Conservation (phyloP, 1,140 invertebrate genomes). For the Thaumatotibia leucotreta region DNA sequence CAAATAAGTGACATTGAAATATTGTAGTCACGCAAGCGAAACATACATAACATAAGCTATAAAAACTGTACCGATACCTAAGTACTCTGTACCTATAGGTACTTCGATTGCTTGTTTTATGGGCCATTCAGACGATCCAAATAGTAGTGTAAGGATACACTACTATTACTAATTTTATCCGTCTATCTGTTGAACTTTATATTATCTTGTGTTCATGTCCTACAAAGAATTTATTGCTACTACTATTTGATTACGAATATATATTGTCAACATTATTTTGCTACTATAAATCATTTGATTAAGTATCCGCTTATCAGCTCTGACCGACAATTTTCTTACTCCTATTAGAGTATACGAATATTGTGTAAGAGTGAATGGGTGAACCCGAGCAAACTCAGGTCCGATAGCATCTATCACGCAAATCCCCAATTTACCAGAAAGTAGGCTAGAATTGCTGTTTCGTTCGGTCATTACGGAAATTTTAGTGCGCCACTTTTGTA, state of each 20-base stretch:
- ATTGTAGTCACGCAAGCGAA: background rate
- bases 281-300: background rate
- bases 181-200: too few relatives aligned
- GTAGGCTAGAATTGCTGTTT: background rate
- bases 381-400: background rate
- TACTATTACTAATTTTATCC: too few relatives aligned
- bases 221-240: too few relatives aligned
- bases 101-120: too few relatives aligned
- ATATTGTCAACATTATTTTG: background rate
- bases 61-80: too few relatives aligned
- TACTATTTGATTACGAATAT: too few relatives aligned
- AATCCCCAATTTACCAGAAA: slow-evolving; percentile 3
- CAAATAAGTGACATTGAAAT: background rate
- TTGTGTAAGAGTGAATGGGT: background rate
- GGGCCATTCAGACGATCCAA: too few relatives aligned
- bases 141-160: too few relatives aligned
- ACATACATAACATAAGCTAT: background rate
- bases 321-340: background rate
- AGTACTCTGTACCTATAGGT: too few relatives aligned
- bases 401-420: slow-evolving; percentile 7
- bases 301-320: background rate
- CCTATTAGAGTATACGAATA: background rate
- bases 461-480: background rate
- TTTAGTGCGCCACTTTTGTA: background rate
- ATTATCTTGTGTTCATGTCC: too few relatives aligned